Evolutionary conservation across 2,113 vertebrate genomes (phyloP).

Genomic region (Pholis gunnellus): DNA sequence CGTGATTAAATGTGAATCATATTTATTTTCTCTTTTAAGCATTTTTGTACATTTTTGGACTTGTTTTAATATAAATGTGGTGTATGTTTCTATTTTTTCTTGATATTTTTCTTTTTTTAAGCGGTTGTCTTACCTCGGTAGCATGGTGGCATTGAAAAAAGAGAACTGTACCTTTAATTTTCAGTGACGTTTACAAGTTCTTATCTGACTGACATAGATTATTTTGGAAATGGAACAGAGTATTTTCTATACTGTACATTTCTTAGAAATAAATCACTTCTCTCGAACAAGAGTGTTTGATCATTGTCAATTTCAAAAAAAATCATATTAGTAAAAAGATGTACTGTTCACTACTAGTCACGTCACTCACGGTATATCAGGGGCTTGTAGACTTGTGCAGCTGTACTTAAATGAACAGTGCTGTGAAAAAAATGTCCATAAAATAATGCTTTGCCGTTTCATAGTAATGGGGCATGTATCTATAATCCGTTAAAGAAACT

Average conservation of each 20-base stretch:
- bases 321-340: not conserved
- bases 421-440: not conserved
- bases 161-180: slow-evolving; percentile 70
- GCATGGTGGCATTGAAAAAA: slow-evolving; percentile 66
- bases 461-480: not conserved
- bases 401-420: not conserved
- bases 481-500: slow-evolving; percentile 30
- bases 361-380: not conserved
- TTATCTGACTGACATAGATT: slow-evolving; percentile 83
- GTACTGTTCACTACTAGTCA: not conserved
- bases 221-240: slow-evolving; percentile 84
- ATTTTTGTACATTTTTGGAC: slow-evolving; percentile 81
- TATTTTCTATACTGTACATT: slow-evolving; percentile 87
- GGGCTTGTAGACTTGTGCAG: not conserved
- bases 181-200: slow-evolving; percentile 82
- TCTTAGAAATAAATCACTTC: slow-evolving; percentile 86
- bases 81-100: slow-evolving; percentile 48
- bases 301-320: not conserved
- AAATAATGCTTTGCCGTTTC: not conserved
- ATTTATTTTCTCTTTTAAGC: slow-evolving; percentile 85
- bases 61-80: slow-evolving; percentile 83
- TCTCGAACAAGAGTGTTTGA: slow-evolving; percentile 43
- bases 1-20: slow-evolving; percentile 85
- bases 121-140: slow-evolving; percentile 79
- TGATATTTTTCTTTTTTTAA: slow-evolving; percentile 40